Percentiles rank a stretch among this genome's conserved stretches.
These are phyloP conservation scores for Amazona vittata DNA, from an alignment of 2,113 vertebrate species.

Conservation along the genomic window DNA sequence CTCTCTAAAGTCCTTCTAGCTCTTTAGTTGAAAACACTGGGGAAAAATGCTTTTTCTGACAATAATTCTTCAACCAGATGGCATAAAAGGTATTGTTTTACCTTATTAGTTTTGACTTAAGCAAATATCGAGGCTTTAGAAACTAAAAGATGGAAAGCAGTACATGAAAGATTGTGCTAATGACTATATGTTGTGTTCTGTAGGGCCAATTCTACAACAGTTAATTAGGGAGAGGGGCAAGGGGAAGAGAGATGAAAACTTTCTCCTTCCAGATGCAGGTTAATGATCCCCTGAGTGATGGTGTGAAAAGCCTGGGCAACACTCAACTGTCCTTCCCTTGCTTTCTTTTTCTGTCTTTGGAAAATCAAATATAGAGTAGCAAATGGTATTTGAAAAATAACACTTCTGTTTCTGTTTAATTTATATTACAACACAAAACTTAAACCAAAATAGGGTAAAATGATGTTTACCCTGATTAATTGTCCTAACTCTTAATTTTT, in stretches of 20 bases:
- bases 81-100: neutral
- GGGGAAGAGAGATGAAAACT: neutral
- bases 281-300: neutral
- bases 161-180: neutral
- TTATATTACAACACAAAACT: neutral
- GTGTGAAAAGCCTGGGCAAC: neutral
- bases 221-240: fast-evolving
- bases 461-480: neutral
- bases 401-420: neutral
- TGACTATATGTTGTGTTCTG: neutral
- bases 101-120: neutral
- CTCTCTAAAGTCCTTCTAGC: neutral
- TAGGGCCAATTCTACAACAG: neutral
- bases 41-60: neutral
- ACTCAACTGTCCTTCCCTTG: neutral
- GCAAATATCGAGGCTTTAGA: neutral
- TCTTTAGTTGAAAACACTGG: neutral
- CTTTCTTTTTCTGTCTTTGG: neutral
- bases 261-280: neutral
- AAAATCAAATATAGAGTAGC: neutral
- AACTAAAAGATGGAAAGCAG: neutral
- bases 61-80: neutral
- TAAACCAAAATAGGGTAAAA: neutral
- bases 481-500: neutral
- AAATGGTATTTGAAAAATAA: neutral